Evolutionary conservation across 2,888 invertebrate species (phyloP).

Genomic region (Leptura quadrifasciata): DNA sequence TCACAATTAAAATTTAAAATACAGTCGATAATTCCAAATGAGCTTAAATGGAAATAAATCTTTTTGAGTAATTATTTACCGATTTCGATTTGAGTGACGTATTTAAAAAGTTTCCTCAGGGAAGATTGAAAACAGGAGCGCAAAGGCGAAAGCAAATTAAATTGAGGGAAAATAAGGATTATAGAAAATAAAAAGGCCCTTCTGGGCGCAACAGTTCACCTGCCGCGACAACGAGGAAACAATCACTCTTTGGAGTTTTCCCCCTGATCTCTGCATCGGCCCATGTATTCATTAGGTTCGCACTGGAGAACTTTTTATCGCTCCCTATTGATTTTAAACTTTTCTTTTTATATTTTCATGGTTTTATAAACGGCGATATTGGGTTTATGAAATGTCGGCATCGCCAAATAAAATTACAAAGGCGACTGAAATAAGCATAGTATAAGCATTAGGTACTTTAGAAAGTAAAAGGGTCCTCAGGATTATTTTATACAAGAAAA

Average conservation of each 20-base stretch:
- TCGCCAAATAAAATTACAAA: not conserved
- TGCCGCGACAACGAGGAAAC: slow-evolving; percentile 46
- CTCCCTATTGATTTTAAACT: slow-evolving; percentile 49
- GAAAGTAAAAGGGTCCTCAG: too few relatives aligned
- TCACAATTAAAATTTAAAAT: not conserved
- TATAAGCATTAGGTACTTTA: too few relatives aligned
- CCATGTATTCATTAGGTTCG: slow-evolving; percentile 59
- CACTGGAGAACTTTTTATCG: slow-evolving; percentile 55
- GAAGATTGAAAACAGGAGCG: slow-evolving; percentile 43
- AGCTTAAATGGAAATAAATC: slow-evolving; percentile 16
- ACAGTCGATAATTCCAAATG: not conserved
- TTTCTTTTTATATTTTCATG: slow-evolving; percentile 39
- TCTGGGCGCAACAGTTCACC: slow-evolving; percentile 59
- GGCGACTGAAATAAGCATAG: too few relatives aligned
- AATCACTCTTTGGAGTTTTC: slow-evolving; percentile 33
- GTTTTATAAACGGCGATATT: not conserved
- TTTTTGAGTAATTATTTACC: slow-evolving; percentile 17
- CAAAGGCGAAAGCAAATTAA: slow-evolving; percentile 51
- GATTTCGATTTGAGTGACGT: slow-evolving; percentile 9
- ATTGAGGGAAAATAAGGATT: slow-evolving; percentile 61
- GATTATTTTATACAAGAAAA: too few relatives aligned
- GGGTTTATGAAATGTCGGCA: slow-evolving; percentile 13
- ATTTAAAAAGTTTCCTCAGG: slow-evolving; percentile 10
- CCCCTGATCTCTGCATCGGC: slow-evolving; percentile 41
- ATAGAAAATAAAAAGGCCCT: slow-evolving; percentile 60